These are phyloP conservation scores for Heliconius ethilla DNA, from an alignment of 2,888 invertebrate genomes.

Conservation along the genomic window DNA sequence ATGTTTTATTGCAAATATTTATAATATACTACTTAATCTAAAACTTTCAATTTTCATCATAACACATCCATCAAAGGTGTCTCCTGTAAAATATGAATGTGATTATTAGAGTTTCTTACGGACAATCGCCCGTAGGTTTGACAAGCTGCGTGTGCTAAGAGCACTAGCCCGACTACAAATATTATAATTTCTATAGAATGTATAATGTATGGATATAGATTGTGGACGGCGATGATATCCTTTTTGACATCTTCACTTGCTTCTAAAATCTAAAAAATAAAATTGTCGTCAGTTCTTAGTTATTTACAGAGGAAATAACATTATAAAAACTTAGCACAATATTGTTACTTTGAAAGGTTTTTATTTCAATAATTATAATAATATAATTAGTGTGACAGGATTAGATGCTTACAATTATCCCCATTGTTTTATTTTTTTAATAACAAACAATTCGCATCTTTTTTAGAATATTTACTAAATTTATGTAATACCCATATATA, in stretches of 20 bases:
- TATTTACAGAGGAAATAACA: too few relatives aligned
- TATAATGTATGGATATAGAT: constrained; percentile 52
- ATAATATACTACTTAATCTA: neutral
- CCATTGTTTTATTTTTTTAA: too few relatives aligned
- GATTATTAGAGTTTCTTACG: constrained; percentile 33
- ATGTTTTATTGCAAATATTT: neutral
- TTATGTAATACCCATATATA: too few relatives aligned
- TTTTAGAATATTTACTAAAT: too few relatives aligned
- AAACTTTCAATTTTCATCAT: neutral
- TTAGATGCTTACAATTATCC: too few relatives aligned
- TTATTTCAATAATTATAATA: too few relatives aligned
- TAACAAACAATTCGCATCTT: too few relatives aligned
- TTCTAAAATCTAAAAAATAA: constrained; percentile 58
- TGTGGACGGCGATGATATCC: constrained; percentile 54
- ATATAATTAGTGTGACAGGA: too few relatives aligned
- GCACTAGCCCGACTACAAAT: constrained; percentile 47
- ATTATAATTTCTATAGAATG: constrained; percentile 49
- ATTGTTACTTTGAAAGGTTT: too few relatives aligned
- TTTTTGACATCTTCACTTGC: constrained; percentile 51
- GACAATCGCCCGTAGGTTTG: constrained; percentile 46
- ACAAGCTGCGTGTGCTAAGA: constrained; percentile 50
- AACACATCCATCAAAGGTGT: neutral
- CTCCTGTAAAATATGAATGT: neutral
- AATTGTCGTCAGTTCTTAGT: too few relatives aligned
- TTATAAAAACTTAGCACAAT: too few relatives aligned